Evolutionary conservation across 2,888 invertebrate species (phyloP), one percentile per base, ranked within the genome.

Genomic region (Tenthredo livida): DNA sequence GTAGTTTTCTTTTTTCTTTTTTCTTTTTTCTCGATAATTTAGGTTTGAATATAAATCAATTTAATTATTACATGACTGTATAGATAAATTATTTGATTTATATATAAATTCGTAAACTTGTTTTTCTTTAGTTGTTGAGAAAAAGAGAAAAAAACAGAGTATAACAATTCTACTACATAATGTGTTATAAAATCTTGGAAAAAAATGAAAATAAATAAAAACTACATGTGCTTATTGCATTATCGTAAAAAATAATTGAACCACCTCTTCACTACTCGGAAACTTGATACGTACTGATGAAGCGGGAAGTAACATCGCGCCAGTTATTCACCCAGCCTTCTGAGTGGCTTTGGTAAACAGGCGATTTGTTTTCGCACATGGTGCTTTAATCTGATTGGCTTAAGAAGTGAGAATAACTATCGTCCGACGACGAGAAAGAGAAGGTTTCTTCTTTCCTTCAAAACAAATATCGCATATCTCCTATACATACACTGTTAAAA

Each of bases 341-440:
- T 67, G 29, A 67, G 33, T 67, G 67, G 67, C 67, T 25, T 33
- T 9, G 47, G 54, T 77, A 77, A 77, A 77, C 77, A 77, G 17
- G 77, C 77, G 77, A 77, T 77, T 77, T 77, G 77, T 77, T 77
- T 77, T 77, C 77, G 77, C 77, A 77, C 77, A 77, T 77, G 25
- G 47, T 54, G 54, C 77, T 50, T 54, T n/a, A 50, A 47, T 77
- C 77, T 17, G 77, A 77, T 77, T 77, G 77, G 77, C 10, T 54
- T 33, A 10, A 54, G 33, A 77, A n/a, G 50, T 43, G 43, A 73
- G 21, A 43, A 73, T 43, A 40, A 21, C 70, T 37, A 37, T 37
- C 37, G 9, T 9, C 70, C 40, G n/a, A 33, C 40, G 2, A 33
- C 10, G 37, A 17, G 37, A 72, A 47, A 75, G 75, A 75, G 75